These are phyloP conservation scores for Rana temporaria DNA, from an alignment of 2,113 vertebrate genomes.

Conservation along the genomic window DNA sequence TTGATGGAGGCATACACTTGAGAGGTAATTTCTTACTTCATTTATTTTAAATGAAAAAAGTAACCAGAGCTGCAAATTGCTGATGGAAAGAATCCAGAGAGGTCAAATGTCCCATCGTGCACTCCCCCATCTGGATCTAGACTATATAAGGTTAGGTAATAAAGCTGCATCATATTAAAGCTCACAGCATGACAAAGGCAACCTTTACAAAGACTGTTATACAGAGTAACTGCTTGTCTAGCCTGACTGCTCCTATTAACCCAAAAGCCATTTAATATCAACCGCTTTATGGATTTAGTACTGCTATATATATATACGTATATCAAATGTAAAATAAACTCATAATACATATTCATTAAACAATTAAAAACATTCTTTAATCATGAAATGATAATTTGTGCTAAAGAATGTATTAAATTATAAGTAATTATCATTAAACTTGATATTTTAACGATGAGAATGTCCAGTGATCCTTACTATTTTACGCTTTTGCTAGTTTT, in stretches of 20 bases:
- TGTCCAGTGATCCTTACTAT: too few relatives aligned
- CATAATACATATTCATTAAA: too few relatives aligned
- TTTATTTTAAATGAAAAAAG: background rate
- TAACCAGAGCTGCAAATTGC: background rate
- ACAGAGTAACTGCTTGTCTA: background rate
- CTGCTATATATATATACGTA: too few relatives aligned
- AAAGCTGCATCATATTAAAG: constrained; percentile 1
- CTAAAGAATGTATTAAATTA: too few relatives aligned
- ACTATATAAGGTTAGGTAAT: constrained; percentile 28
- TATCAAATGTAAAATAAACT: too few relatives aligned
- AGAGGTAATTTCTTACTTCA: constrained; percentile 10
- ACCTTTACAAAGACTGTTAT: constrained; percentile 26
- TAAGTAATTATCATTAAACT: too few relatives aligned
- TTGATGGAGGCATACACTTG: background rate
- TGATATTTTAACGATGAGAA: too few relatives aligned
- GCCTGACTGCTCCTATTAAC: constrained; percentile 14
- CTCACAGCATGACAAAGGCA: background rate
- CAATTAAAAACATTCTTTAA: too few relatives aligned
- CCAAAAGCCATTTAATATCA: background rate
- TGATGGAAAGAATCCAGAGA: constrained; percentile 8
- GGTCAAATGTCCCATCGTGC: constrained; percentile 9
- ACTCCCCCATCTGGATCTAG: constrained; percentile 6
- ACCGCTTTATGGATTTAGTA: background rate
- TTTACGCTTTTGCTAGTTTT: too few relatives aligned
- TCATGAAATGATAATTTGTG: too few relatives aligned